These are phyloP conservation scores for Capitulum mitella DNA, from an alignment of 2,888 invertebrate genomes.

Conservation along the genomic window DNA sequence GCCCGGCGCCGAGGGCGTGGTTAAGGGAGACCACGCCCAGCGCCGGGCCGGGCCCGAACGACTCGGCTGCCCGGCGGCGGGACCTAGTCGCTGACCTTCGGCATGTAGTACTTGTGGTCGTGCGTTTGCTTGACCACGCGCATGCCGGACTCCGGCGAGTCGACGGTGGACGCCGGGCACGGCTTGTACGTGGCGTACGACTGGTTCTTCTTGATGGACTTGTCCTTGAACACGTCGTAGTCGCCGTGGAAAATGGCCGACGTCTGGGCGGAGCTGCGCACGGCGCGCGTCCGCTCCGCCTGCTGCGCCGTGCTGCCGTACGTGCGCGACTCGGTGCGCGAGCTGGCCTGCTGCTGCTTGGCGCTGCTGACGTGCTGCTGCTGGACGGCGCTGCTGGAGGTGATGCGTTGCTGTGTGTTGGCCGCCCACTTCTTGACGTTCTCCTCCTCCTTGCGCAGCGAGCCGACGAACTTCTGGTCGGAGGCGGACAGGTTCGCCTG, in stretches of 20 bases:
- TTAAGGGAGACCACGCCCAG: too few species aligned
- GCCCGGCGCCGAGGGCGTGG: background rate
- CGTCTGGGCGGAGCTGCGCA: background rate
- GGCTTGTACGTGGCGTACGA: slow-evolving; percentile 15
- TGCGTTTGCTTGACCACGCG: background rate
- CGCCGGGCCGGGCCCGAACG: too few species aligned
- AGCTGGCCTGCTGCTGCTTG: background rate
- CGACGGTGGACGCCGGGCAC: background rate
- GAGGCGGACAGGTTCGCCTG: background rate
- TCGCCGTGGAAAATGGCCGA: slow-evolving; percentile 2
- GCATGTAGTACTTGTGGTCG: slow-evolving; percentile 21
- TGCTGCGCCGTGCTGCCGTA: background rate
- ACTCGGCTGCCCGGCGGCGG: too few species aligned
- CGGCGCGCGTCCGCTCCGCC: background rate
- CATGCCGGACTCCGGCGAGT: background rate
- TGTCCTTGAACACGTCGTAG: slow-evolving; percentile 22
- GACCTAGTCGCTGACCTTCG: background rate
- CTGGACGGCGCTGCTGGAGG: background rate
- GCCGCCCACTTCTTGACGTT: slow-evolving; percentile 18
- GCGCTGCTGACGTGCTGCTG: background rate
- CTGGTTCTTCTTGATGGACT: slow-evolving; percentile 3
- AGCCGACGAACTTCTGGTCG: slow-evolving; percentile 1
- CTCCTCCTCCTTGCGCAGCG: slow-evolving; percentile 18
- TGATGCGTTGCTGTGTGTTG: background rate
- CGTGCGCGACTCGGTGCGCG: background rate